Evolutionary conservation across 2,113 vertebrate species (phyloP).

Genomic region (zebrafish (Danio rerio)): DNA sequence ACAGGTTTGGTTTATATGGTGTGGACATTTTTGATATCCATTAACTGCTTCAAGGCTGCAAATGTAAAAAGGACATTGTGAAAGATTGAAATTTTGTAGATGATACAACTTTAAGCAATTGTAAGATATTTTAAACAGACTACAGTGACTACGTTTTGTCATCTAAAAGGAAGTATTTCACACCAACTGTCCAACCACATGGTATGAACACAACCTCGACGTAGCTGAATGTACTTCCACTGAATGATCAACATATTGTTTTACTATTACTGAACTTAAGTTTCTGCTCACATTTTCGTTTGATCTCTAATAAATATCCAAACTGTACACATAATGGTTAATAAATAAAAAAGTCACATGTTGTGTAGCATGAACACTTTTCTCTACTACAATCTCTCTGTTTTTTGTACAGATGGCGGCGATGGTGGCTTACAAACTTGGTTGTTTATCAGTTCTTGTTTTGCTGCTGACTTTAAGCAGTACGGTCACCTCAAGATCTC

Average conservation of each 20-base stretch:
- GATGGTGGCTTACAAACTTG: slow-evolving; percentile 22
- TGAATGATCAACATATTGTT: no score
- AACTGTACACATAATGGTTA: no score
- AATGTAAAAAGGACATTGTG: no score
- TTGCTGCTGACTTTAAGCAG: slow-evolving; percentile 31
- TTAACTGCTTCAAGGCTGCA: background rate
- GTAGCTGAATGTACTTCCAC: background rate
- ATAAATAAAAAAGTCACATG: no score
- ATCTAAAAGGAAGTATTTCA: background rate
- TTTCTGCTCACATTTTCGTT: no score
- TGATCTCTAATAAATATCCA: no score
- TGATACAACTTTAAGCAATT: background rate
- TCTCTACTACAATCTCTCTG: slow-evolving; percentile 1
- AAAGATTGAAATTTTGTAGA: background rate
- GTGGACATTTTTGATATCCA: background rate
- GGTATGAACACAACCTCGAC: background rate
- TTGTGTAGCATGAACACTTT: no score
- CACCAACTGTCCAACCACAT: background rate
- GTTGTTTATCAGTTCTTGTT: slow-evolving; percentile 27
- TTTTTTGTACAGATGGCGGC: slow-evolving; percentile 25
- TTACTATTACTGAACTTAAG: no score
- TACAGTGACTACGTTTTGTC: background rate
- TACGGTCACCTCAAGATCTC: background rate
- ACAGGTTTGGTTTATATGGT: background rate
- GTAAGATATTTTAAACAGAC: background rate